Evolutionary conservation across 2,888 invertebrate genomes (phyloP).

Genomic region (Chirona hameri): DNA sequence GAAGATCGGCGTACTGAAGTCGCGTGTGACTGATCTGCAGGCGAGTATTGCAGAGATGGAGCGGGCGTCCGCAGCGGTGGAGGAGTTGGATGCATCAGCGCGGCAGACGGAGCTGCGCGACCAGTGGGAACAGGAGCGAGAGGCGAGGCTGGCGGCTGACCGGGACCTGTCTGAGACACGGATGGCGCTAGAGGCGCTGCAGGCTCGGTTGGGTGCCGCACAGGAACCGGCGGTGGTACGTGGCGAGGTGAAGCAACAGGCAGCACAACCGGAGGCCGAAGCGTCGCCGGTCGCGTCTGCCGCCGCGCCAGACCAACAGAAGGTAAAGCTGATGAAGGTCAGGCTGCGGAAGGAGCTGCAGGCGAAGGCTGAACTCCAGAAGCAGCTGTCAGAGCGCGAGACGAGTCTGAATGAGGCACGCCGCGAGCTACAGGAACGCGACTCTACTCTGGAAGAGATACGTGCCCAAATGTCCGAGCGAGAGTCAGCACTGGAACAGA

Average conservation of each 20-base stretch:
- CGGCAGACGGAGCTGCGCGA: not conserved
- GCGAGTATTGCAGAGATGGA: not conserved
- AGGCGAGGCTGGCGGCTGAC: not conserved
- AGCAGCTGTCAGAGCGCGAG: not conserved
- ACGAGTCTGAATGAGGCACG: not conserved
- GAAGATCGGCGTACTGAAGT: constrained; percentile 42
- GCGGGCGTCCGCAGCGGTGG: not conserved
- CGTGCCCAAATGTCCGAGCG: not conserved
- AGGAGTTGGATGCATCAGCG: not conserved
- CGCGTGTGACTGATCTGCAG: not conserved
- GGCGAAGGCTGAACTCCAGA: not conserved
- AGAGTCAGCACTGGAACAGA: not conserved
- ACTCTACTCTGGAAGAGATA: not conserved
- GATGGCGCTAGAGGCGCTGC: not conserved
- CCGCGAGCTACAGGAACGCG: not conserved
- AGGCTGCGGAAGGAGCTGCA: constrained; percentile 10
- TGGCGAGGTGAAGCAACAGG: not conserved
- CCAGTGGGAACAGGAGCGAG: not conserved
- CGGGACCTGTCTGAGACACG: not conserved
- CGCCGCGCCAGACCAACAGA: not conserved
- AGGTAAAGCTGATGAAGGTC: not conserved
- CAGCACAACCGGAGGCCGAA: not conserved
- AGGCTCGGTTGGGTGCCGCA: not conserved
- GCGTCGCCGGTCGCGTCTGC: not conserved
- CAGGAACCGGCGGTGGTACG: not conserved